Conservation (phyloP, 2,888 invertebrate species). For the Anoncus sp. region DNA sequence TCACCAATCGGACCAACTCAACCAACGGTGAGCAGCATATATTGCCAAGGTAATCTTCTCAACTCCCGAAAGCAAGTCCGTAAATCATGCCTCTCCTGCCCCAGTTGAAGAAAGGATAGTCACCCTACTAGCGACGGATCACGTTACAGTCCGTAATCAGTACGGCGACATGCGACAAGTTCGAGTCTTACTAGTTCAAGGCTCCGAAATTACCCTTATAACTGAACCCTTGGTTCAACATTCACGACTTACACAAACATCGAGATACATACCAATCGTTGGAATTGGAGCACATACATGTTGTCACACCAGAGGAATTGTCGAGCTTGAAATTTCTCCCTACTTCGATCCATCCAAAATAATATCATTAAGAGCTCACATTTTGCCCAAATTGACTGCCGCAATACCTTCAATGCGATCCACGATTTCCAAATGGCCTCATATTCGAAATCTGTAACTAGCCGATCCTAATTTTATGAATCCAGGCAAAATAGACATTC, state of each 20-base stretch:
- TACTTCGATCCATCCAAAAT: background rate
- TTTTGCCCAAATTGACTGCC: conserved; percentile 19
- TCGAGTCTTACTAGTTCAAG: too few species aligned
- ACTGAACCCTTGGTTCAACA: too few species aligned
- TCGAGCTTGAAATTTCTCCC: background rate
- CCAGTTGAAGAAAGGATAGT: too few species aligned
- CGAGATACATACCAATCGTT: background rate
- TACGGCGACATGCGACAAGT: too few species aligned
- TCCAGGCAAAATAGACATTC: background rate
- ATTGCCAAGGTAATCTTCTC: too few species aligned
- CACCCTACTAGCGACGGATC: too few species aligned
- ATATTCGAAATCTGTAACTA: background rate
- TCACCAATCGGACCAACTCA: background rate
- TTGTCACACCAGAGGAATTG: background rate
- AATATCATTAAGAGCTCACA: background rate
- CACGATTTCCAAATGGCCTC: background rate
- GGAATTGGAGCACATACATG: background rate
- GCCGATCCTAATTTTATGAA: background rate
- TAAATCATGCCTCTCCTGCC: too few species aligned
- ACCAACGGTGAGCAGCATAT: background rate
- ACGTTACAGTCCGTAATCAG: too few species aligned
- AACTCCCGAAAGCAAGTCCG: too few species aligned
- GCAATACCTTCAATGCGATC: background rate
- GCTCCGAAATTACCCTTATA: too few species aligned
- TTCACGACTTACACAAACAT: too few species aligned